A percentile compares a stretch with the other conserved stretches of the same genome.
phyloP scores from a whole-genome alignment of 92 coral and sea anemone species.

The Actinostola sp. region DNA sequence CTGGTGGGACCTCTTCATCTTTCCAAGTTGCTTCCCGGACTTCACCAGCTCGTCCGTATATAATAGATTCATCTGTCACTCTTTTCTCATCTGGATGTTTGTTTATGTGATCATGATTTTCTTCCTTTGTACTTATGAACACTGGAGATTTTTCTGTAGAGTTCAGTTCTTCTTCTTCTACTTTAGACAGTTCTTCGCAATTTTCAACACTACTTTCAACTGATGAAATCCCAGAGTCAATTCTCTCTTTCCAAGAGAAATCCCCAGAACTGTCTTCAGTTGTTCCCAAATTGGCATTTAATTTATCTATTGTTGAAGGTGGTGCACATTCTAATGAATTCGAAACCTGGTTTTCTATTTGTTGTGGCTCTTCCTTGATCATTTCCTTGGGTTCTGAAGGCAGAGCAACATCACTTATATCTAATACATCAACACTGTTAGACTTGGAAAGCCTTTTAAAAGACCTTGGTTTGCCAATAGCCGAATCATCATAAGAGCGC shows the following conservation, averaged over 20 bases:
- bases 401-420: constrained; percentile 15
- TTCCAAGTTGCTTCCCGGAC: constrained; percentile 78
- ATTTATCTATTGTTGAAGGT: constrained; percentile 3
- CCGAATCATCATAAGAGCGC: constrained; percentile 62
- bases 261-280: constrained; percentile 9
- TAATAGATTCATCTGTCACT: background rate
- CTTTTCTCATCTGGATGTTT: constrained; percentile 15
- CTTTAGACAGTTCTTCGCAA: constrained; percentile 30
- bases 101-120: constrained; percentile 8
- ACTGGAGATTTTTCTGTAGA: background rate
- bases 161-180: constrained; percentile 1
- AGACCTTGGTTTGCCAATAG: constrained; percentile 37
- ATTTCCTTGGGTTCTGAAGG: constrained; percentile 10
- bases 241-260: constrained; percentile 23
- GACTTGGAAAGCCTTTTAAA: constrained; percentile 61
- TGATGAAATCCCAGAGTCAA: constrained; percentile 51
- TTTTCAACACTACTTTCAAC: constrained; percentile 42
- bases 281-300: background rate
- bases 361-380: constrained; percentile 33
- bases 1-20: constrained; percentile 75
- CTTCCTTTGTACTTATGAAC: constrained; percentile 1
- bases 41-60: constrained; percentile 59
- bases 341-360: constrained; percentile 7
- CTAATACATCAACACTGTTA: constrained; percentile 68
- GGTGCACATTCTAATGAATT: constrained; percentile 25